phyloP scores from a whole-genome alignment of 2,888 invertebrate genomes.

The Mesorhabditis belari region DNA sequence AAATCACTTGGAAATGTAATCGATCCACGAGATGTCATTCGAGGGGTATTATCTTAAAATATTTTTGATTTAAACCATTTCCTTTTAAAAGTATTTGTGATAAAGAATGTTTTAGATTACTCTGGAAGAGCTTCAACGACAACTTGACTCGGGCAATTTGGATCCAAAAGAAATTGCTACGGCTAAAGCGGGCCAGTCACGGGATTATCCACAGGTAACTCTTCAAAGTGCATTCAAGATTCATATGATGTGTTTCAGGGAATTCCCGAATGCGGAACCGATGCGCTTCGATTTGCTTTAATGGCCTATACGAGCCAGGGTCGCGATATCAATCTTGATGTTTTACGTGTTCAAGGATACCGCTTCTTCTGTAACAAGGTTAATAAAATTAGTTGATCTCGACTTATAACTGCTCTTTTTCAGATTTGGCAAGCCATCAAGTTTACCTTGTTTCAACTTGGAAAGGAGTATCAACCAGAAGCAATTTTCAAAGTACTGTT shows the following conservation, averaged over 20 bases:
- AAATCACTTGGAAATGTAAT: slow-evolving; percentile 96
- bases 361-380: slow-evolving; percentile 51
- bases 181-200: slow-evolving; percentile 62
- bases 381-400: neutral
- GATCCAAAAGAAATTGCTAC: slow-evolving; percentile 75
- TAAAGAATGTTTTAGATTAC: slow-evolving; percentile 59
- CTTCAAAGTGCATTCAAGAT: neutral
- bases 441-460: slow-evolving; percentile 67
- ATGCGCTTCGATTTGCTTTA: slow-evolving; percentile 82
- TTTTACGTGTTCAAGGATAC: slow-evolving; percentile 71
- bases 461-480: slow-evolving; percentile 20
- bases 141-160: slow-evolving; percentile 72
- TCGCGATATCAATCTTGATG: slow-evolving; percentile 91
- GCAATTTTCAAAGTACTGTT: slow-evolving; percentile 11
- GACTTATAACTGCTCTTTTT: neutral
- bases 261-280: slow-evolving; percentile 63
- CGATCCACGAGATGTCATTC: slow-evolving; percentile 89
- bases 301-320: slow-evolving; percentile 81
- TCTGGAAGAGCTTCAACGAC: slow-evolving; percentile 69
- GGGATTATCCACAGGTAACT: slow-evolving; percentile 48
- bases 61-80: neutral
- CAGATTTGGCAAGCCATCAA: slow-evolving; percentile 91
- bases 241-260: slow-evolving; percentile 20
- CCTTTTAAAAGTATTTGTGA: neutral
- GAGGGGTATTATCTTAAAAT: slow-evolving; percentile 6